Evolutionary conservation across 2,797 vertebrate species (phyloP).

Genomic region (Lepus oiostolus): DNA sequence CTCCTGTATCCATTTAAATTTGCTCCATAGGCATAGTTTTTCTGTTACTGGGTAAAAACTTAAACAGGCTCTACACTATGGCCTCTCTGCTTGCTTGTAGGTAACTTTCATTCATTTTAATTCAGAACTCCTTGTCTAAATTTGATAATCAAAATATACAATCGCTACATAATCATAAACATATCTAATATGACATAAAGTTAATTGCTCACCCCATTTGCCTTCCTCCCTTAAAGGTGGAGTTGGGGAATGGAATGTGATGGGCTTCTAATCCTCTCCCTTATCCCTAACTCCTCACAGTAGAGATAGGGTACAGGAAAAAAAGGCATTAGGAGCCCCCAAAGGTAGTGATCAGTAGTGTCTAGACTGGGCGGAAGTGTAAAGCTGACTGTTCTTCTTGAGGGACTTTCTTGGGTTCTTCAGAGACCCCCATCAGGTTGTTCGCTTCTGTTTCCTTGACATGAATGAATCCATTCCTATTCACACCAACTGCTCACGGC

Average conservation of each 20-base stretch:
- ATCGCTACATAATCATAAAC: neutral
- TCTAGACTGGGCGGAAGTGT: neutral
- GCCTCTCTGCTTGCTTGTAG: neutral
- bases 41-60: neutral
- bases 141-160: neutral
- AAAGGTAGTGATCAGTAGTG: neutral
- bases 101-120: constrained; percentile 36
- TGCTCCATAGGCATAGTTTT: neutral
- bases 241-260: neutral
- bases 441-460: neutral
- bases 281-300: neutral
- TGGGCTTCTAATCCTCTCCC: neutral
- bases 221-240: neutral
- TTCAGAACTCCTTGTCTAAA: neutral
- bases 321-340: neutral
- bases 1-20: neutral
- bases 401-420: neutral
- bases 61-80: neutral
- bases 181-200: neutral
- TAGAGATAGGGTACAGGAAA: neutral
- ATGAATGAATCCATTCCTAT: neutral
- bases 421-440: neutral
- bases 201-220: neutral
- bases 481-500: neutral
- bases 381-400: neutral